These are phyloP conservation scores for Mystacornis crossleyi DNA, from an alignment of 2,113 vertebrate species.

Conservation along the genomic window DNA sequence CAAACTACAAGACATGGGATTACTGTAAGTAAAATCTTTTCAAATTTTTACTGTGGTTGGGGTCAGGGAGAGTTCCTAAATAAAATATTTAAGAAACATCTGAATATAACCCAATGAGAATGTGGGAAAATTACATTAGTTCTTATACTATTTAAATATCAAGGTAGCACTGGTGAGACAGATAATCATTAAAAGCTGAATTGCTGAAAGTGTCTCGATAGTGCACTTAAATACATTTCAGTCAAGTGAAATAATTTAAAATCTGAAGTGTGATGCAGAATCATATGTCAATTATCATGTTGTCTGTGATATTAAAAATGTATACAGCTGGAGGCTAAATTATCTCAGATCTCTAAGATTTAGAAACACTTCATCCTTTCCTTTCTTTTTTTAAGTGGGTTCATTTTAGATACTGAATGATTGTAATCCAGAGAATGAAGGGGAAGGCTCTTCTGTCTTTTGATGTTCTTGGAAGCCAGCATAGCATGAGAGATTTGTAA, in stretches of 20 bases:
- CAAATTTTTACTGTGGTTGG: conserved; percentile 62
- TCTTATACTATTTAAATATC: conserved; percentile 73
- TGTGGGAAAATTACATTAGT: conserved; percentile 72
- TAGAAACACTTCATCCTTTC: conserved; percentile 6
- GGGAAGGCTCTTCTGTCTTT: not conserved
- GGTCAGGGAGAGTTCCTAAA: conserved; percentile 73
- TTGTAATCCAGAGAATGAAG: conserved; percentile 48
- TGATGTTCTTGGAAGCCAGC: conserved; percentile 20
- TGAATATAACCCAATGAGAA: conserved; percentile 67
- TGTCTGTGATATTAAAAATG: conserved; percentile 71
- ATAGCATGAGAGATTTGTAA: conserved; percentile 22
- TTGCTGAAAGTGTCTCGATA: conserved; percentile 68
- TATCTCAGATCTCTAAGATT: conserved; percentile 48
- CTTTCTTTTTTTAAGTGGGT: not conserved
- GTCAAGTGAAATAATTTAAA: conserved; percentile 71
- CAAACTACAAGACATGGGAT: conserved; percentile 68
- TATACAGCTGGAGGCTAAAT: conserved; percentile 67
- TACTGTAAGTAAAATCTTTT: conserved; percentile 69
- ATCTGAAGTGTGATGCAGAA: conserved; percentile 72
- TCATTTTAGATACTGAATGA: conserved; percentile 43
- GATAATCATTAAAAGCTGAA: conserved; percentile 74
- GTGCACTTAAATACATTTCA: conserved; percentile 72
- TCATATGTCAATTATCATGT: conserved; percentile 74
- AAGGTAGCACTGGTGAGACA: conserved; percentile 64
- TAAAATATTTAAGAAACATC: conserved; percentile 79